These are phyloP conservation scores for Cryptophagus acutangulus DNA, from an alignment of 2,888 invertebrate species.

Conservation along the genomic window DNA sequence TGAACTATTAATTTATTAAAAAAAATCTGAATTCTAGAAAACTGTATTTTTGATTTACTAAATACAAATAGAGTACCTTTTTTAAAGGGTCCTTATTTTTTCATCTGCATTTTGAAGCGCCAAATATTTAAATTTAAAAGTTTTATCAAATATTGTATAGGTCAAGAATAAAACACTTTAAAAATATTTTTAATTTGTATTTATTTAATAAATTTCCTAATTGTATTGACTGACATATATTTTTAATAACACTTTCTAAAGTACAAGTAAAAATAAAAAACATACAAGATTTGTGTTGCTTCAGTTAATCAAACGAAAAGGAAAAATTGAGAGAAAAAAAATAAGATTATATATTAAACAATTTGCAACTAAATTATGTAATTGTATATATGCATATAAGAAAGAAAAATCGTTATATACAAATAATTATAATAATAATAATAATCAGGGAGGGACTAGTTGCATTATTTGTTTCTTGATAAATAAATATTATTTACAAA, in stretches of 20 bases:
- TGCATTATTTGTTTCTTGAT: constrained; percentile 26
- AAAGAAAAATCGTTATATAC: constrained; percentile 17
- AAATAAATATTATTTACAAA: constrained; percentile 21
- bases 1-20: too few species aligned
- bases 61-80: too few species aligned
- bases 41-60: too few species aligned
- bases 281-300: constrained; percentile 7
- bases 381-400: constrained; percentile 21
- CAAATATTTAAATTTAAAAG: too few species aligned
- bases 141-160: too few species aligned
- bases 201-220: constrained; percentile 41
- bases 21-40: too few species aligned
- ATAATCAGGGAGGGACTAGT: constrained; percentile 38
- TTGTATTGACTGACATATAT: constrained; percentile 46
- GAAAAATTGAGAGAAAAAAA: constrained; percentile 27
- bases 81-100: too few species aligned
- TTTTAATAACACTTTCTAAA: constrained; percentile 42
- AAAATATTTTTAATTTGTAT: constrained; percentile 1
- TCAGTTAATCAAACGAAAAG: constrained; percentile 38
- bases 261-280: constrained; percentile 30
- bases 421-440: too few species aligned
- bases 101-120: too few species aligned
- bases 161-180: too few species aligned
- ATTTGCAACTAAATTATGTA: constrained; percentile 5
- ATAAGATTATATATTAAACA: constrained; percentile 25